Base-by-base conservation (phyloP, 2,888 invertebrate genomes). In the Meta bourneti region DNA sequence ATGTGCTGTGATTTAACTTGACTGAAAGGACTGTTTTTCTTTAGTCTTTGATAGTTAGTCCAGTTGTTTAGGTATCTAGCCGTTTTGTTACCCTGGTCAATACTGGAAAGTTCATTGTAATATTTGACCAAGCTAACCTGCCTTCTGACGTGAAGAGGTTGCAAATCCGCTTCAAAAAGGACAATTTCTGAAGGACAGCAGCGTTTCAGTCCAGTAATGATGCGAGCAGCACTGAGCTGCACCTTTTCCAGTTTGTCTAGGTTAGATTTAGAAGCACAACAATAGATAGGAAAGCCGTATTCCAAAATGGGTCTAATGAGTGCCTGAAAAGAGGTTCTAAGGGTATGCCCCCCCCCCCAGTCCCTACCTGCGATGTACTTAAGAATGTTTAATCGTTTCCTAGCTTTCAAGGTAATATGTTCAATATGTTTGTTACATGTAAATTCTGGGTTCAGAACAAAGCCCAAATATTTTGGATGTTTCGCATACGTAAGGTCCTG, bases 401-500 rank as follows among this genome's bases (percentile, higher is more conserved):
- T 88, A n/a, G 16, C 9, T 9, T 87, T 88, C 52, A 51, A 19
- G 7, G 16, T 19, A 71, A 86, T 20, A 8, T 82, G 20, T 2
- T 89, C 82, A 70, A 89, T 80, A 61, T 81, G 81, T 49, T 80
- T 88, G 19, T 80, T 74, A 81, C 74, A 13, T 54, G 74, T 88
- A 52, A 52, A 75, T 70, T 89, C 82, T 0, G 75, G 20, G 19
- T 89, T 82, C 1, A 89, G 20, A 51, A 82, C 75, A 13, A 51
- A 75, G 2, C 48, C 78, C 77, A 85, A 13, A 9, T 85, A 77
- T 61, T 85, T 85, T 2, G 61, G 69, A 11, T 85, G 85, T 19
- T 85, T 85, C 61, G 75, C 85, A n/a, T 75, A 75, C n/a, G 61
- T 61, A 75, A 84, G 84, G 7, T 54, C 11, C 54, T 54, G 54